These are phyloP conservation scores for Drosophila simulans DNA, from an alignment of 1,140 invertebrate species.

Conservation along the genomic window DNA sequence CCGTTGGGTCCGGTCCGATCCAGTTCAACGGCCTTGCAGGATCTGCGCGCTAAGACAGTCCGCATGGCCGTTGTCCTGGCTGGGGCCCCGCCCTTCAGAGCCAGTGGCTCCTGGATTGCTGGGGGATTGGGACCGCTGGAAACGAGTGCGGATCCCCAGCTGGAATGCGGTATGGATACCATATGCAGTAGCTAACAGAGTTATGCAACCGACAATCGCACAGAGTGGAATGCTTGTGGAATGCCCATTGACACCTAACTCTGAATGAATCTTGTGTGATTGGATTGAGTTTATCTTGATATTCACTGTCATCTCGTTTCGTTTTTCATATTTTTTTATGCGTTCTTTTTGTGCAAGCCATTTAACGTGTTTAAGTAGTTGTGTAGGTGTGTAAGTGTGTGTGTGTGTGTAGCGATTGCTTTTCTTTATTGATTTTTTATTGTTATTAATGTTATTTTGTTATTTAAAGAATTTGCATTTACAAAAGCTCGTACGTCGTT, in stretches of 20 bases:
- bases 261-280: conserved; percentile 79
- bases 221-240: conserved; percentile 68
- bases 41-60: conserved; percentile 64
- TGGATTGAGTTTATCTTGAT: conserved; percentile 31
- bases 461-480: conserved; percentile 68
- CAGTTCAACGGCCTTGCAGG: conserved; percentile 66
- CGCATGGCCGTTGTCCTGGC: conserved; percentile 64
- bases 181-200: conserved; percentile 77
- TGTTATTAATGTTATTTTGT: conserved; percentile 53
- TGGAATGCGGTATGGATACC: conserved; percentile 40
- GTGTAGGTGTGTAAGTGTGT: conserved; percentile 41
- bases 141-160: conserved; percentile 5
- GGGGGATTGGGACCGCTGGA: neutral
- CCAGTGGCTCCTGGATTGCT: conserved; percentile 6
- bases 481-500: conserved; percentile 68
- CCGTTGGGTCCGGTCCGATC: conserved; percentile 37
- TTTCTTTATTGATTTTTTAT: conserved; percentile 56
- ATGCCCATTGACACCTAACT: conserved; percentile 83
- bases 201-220: conserved; percentile 82
- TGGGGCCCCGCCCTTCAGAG: conserved; percentile 44
- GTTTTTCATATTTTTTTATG: conserved; percentile 41
- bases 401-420: conserved; percentile 47
- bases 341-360: conserved; percentile 72
- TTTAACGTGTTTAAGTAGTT: conserved; percentile 50
- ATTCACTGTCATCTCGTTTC: conserved; percentile 41